These are phyloP conservation scores for Channa argus DNA, from an alignment of 2,113 vertebrate genomes.

Conservation along the genomic window DNA sequence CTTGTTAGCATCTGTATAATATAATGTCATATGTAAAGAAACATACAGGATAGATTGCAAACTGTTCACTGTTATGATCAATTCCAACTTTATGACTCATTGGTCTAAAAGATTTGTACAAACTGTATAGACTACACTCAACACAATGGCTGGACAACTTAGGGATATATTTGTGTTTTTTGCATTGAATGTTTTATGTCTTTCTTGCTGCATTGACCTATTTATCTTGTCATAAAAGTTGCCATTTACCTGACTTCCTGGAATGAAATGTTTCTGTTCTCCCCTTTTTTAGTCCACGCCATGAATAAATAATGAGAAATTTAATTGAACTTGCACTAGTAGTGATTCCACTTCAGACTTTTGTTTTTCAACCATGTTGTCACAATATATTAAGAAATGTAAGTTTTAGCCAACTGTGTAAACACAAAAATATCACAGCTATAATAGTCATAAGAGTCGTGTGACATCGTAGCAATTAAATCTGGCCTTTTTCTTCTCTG, in stretches of 20 bases:
- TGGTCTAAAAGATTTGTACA: background rate
- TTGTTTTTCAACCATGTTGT: slow-evolving; percentile 5
- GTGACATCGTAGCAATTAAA: too few relatives aligned
- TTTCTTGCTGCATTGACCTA: slow-evolving; percentile 46
- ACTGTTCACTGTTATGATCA: too few relatives aligned
- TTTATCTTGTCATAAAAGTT: slow-evolving; percentile 53
- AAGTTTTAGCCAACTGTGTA: too few relatives aligned
- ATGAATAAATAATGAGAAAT: slow-evolving; percentile 53
- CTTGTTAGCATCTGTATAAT: too few relatives aligned
- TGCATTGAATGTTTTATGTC: slow-evolving; percentile 42
- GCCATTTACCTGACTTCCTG: slow-evolving; percentile 53
- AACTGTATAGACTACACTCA: background rate
- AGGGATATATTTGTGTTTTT: slow-evolving; percentile 22
- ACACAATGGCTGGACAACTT: background rate
- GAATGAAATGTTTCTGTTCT: slow-evolving; percentile 37
- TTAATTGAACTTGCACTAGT: slow-evolving; percentile 23
- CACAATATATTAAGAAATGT: too few relatives aligned
- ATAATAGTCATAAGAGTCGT: too few relatives aligned
- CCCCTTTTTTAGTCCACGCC: slow-evolving; percentile 6
- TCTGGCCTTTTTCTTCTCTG: background rate
- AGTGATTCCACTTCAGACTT: slow-evolving; percentile 27
- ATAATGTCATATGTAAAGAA: too few relatives aligned
- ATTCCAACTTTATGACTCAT: background rate
- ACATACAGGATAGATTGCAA: too few relatives aligned
- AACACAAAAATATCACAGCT: too few relatives aligned